Percentiles rank a stretch among this genome's conserved stretches.
Conservation (phyloP, 2,888 invertebrate species). For the Bimastos eiseni region DNA sequence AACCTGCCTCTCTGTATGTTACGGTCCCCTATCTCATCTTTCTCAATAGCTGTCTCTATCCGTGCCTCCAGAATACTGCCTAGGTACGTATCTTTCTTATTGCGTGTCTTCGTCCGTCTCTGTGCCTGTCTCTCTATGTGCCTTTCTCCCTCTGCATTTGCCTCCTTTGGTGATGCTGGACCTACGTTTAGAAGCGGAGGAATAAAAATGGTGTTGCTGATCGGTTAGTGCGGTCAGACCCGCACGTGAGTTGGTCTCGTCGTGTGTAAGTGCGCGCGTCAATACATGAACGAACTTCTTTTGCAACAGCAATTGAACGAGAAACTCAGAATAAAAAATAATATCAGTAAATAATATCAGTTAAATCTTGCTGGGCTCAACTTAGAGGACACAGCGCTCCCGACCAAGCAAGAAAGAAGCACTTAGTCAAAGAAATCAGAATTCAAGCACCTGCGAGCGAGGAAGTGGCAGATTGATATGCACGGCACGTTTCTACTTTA, state of each 20-base stretch:
- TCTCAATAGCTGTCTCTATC: not conserved
- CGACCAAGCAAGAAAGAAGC: no score
- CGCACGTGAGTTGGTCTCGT: not conserved
- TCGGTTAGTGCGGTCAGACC: not conserved
- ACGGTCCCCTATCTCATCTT: no score
- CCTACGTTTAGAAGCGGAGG: not conserved
- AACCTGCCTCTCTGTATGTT: not conserved
- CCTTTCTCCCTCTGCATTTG: not conserved
- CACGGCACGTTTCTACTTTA: no score
- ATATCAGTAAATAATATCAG: no score
- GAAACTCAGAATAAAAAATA: not conserved
- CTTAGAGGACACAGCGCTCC: no score
- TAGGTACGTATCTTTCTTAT: not conserved
- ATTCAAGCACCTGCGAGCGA: no score
- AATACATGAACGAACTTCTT: not conserved
- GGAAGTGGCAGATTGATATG: no score
- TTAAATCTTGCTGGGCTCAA: no score
- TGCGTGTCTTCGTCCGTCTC: not conserved
- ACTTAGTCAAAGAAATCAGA: no score
- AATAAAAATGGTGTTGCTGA: not conserved
- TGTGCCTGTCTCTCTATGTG: not conserved
- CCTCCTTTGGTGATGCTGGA: not conserved
- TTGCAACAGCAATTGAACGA: not conserved
- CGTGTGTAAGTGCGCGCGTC: not conserved
- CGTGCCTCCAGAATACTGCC: no score